Evolutionary conservation across 2,888 invertebrate species (phyloP), one percentile per base, ranked within the genome.

Genomic region (Lydus trimaculatus): DNA sequence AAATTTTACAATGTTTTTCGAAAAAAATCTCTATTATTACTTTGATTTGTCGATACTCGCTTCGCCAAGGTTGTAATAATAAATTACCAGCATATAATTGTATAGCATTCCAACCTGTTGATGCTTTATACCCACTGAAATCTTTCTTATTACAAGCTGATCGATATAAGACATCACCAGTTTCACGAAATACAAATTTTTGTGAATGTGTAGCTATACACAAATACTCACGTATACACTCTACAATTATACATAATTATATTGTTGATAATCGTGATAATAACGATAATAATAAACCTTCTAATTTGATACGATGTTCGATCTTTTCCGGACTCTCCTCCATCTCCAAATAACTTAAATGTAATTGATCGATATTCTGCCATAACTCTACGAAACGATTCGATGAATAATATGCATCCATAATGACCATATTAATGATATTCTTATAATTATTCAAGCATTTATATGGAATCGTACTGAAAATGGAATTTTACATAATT

Each of bases 1-100:
- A 72, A 20, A 13, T 58, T 31, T 28, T 28, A 28, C 28, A 28
- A 28, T 28, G 2, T 28, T 28, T 3, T 28, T 28, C 33, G 11
- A 33, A 33, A 33, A 9, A 9, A 13, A 33, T n/a, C n/a, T n/a
- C n/a, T n/a, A 36, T 36, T 1, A 4, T 84, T 81, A 95, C 96
- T 88, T 94, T 91, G 71, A 96, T 90, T 71, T 90, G 89, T 76
- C 90, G 89, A 83, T 94, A 97, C 84, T 97, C 96, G 83, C 92
- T 93, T 75, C 96, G 87, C 96, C 96, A 97, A 5, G 96, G 95
- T 82, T 96, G 95, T 15, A 92, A 90, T 64, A 95, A 87, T 70
- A 97, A 86, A 85, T 96, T 96, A 66, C 91, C 92, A 2, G 96
- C 96, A 84, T 96, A 96, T 74, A 93, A 88, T 69, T 94, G 95